Evolutionary conservation across 2,113 vertebrate species (phyloP), one percentile per base, ranked within the genome.

Genomic region (Caloenas nicobarica): DNA sequence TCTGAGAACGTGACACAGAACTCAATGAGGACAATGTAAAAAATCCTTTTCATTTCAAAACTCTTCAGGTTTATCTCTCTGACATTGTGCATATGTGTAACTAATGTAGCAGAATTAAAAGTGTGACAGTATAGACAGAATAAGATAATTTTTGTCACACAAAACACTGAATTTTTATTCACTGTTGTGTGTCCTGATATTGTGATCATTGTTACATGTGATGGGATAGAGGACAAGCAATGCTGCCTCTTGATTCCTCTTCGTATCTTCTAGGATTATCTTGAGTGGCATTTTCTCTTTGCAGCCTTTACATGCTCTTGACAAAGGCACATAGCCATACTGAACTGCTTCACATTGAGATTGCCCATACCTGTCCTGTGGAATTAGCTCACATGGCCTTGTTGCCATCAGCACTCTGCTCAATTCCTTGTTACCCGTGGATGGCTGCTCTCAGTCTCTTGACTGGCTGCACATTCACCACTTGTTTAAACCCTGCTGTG

Each of bases 391-490:
- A 14, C 11, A 42, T n/a, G 36, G 11, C 24, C 11, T 89, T 42
- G 3, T 21, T 70, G 11, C 28, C 54, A 34, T 83, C 73, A 74
- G 3, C 61, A 33, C 12, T 42, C 25, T 2, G 21, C 50, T 77
- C 18, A 2, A 3, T 36, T 40, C 36, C 46, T 33, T 71, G 25
- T n/a, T 57, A 76, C 33, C 53, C 10, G 2, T 1, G 4, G 24
- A 40, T 58, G 46, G 6, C 21, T 46, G 8, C 31, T 74, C 24
- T 28, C 65, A 57, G 38, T 60, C 28, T 71, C 38, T 70, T 70
- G 28, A 66, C 17, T 40, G 24, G 38, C 5, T 84, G 5, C 36
- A 40, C 0, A 0, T 48, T 51, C 40, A 61, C 10, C 26, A 13
- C n/a, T 69, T 34, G 15, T 70, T 65, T 60, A 65, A 91, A 60